Evolutionary conservation across 2,113 vertebrate genomes (phyloP).

Genomic region (Morphnarchus princeps): DNA sequence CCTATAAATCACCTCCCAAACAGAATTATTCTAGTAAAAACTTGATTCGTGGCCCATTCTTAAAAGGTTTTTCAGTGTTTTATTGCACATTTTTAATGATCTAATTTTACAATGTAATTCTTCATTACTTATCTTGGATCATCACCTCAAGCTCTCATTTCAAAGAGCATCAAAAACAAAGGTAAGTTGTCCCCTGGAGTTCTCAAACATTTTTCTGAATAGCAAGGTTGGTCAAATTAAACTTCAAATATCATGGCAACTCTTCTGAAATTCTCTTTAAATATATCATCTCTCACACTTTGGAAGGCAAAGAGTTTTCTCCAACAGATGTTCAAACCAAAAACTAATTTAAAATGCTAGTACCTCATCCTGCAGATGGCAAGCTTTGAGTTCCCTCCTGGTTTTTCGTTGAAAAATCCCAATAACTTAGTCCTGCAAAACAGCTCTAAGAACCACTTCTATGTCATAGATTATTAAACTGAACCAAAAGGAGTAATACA

Average conservation of each 20-base stretch:
- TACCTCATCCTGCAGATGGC: neutral
- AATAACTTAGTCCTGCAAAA: neutral
- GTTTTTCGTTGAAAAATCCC: neutral
- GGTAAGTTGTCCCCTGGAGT: neutral
- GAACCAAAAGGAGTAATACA: neutral
- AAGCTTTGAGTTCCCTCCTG: neutral
- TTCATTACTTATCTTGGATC: neutral
- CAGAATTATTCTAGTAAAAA: neutral
- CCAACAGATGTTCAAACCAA: neutral
- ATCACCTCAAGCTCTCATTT: neutral
- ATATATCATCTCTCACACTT: neutral
- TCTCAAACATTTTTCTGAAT: slow-evolving; percentile 7
- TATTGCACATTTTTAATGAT: neutral
- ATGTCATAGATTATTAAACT: neutral
- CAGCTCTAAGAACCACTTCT: neutral
- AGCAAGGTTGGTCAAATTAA: neutral
- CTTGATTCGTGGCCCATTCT: neutral
- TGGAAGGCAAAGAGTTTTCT: neutral
- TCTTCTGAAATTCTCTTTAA: neutral
- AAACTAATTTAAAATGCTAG: neutral
- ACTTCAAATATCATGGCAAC: neutral
- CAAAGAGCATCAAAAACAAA: slow-evolving; percentile 14
- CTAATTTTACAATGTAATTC: neutral
- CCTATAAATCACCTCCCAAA: neutral
- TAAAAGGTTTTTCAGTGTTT: neutral